Base-by-base conservation (phyloP, 2,113 vertebrate genomes). In the Pelecanoides urinatrix region DNA sequence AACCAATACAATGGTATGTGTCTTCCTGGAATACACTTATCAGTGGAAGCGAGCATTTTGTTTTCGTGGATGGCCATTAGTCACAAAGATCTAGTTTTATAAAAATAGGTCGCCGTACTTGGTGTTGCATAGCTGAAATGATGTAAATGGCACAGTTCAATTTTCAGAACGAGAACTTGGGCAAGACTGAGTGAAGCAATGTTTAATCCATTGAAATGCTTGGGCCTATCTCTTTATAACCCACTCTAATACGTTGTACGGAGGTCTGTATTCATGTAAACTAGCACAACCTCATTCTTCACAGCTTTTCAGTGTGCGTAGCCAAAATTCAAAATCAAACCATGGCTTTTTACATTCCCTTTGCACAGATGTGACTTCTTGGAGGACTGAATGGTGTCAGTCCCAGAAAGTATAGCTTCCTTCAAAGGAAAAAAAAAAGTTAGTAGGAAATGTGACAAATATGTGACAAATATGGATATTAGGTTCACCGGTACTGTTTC, bases 171-270 rank as follows among this genome's bases (percentile, higher is more conserved):
- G 52, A 80, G 52, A 63, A 3, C 81, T 92, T 95, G 83, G 38
- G 96, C 71, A 91, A 91, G 36, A 8, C 70, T 17, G 53, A 38
- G 29, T 68, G 86, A 89, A 81, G 79, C 72, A 96, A 96, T 32
- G 27, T 26, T 67, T 75, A 78, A 58, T 75, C 47, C 65, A 49
- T 10, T 67, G 34, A 68, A 82, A 86, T 61, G 10, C 44, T 76
- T 45, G 50, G 11, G 32, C 30, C 38, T 75, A 9, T 52, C 44
- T 71, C 56, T 84, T 34, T 82, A 27, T 45, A 49, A 50, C 13
- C 12, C 40, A 34, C 34, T 89, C 38, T n/a, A 32, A 40, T 40
- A 36, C 0, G 0, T 4, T 58, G 19, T 16, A 66, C 52, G 27
- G 55, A 84, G 15, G 21, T 15, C 19, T 74, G 45, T n/a, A 1